These are phyloP conservation scores for Hirtodrosophila cameraria DNA, from an alignment of 2,888 invertebrate species.

Conservation along the genomic window DNA sequence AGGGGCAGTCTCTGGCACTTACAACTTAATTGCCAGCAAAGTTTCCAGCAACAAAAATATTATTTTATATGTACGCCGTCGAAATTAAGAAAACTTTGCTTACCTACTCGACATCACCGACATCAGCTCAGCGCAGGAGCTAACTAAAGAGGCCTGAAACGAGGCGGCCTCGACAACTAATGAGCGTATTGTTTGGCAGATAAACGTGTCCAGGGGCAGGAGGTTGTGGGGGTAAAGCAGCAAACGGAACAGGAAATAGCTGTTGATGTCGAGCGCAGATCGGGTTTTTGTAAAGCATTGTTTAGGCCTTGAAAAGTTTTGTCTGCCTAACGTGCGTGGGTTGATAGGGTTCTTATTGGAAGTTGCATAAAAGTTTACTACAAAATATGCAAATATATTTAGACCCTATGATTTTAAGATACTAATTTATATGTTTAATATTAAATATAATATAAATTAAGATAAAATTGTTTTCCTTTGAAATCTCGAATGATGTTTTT, in stretches of 20 bases:
- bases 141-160: slow-evolving; percentile 16
- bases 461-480: neutral
- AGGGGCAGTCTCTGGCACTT: slow-evolving; percentile 44
- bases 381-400: no score
- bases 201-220: slow-evolving; percentile 36
- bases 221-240: slow-evolving; percentile 1
- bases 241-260: slow-evolving; percentile 40
- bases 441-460: neutral
- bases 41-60: slow-evolving; percentile 72
- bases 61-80: slow-evolving; percentile 62
- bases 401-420: neutral
- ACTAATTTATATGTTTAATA: neutral
- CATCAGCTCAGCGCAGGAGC: slow-evolving; percentile 13
- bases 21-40: slow-evolving; percentile 70
- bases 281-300: slow-evolving; percentile 52
- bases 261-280: slow-evolving; percentile 33
- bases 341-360: slow-evolving; percentile 8
- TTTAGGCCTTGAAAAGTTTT: slow-evolving; percentile 34
- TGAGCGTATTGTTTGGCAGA: slow-evolving; percentile 74
- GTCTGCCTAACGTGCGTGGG: slow-evolving; percentile 14
- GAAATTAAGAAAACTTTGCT: slow-evolving; percentile 71
- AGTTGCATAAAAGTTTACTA: neutral
- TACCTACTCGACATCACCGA: slow-evolving; percentile 17
- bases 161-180: slow-evolving; percentile 55
- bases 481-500: no score